Percentiles rank a stretch among this genome's conserved stretches.
Conservation (phyloP, 2,113 vertebrate species). For the Stictonetta naevosa region DNA sequence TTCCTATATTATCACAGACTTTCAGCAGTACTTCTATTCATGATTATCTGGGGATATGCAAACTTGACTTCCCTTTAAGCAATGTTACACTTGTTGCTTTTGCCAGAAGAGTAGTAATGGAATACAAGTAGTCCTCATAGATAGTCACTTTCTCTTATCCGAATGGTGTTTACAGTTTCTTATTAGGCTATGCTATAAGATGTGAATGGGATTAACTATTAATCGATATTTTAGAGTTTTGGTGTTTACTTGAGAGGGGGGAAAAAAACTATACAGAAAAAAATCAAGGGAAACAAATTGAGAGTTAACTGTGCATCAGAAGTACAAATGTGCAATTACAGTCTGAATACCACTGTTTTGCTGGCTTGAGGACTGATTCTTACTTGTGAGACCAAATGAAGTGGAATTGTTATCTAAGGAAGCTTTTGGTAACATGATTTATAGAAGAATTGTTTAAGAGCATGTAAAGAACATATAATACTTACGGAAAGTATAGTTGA, state of each 20-base stretch:
- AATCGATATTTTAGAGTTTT: neutral
- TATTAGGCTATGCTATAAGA: neutral
- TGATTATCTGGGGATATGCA: neutral
- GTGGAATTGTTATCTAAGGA: neutral
- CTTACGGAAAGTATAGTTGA: neutral
- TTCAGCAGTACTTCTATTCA: neutral
- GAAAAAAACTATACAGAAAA: neutral
- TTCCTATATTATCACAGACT: neutral
- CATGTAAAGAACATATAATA: neutral
- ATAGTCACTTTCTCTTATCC: neutral
- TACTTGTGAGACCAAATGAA: neutral
- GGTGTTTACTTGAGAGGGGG: neutral
- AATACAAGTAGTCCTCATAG: neutral
- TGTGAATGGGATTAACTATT: neutral
- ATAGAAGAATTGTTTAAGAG: neutral
- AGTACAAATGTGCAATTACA: neutral
- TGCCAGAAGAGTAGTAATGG: neutral
- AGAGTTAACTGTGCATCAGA: neutral
- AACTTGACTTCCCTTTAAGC: neutral
- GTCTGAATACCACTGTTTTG: neutral
- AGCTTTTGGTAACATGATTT: neutral
- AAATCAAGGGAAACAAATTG: neutral
- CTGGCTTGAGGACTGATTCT: neutral
- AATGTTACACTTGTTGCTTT: neutral
- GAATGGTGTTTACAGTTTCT: neutral